Evolutionary conservation across 2,113 vertebrate species (phyloP).

Genomic region (Anoura caudifer): DNA sequence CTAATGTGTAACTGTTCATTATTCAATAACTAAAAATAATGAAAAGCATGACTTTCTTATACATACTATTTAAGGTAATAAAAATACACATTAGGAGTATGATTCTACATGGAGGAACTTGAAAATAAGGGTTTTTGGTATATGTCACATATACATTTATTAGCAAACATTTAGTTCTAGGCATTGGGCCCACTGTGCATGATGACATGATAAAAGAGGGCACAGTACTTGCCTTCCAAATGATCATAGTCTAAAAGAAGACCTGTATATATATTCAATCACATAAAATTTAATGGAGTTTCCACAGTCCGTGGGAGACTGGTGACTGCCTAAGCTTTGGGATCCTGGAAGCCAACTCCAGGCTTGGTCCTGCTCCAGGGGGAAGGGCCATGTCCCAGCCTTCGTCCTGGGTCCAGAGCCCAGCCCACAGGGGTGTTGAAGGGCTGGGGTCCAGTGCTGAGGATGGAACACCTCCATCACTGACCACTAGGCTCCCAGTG

Average conservation of each 20-base stretch:
- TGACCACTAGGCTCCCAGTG: not conserved
- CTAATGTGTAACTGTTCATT: not conserved
- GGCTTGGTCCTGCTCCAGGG: not conserved
- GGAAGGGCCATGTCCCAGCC: accelerated
- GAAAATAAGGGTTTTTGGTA: not conserved
- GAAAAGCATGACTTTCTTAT: not conserved
- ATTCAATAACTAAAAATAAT: conserved; percentile 16
- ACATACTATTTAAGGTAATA: not conserved
- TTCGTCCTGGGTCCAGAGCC: not conserved
- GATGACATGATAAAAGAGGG: not conserved
- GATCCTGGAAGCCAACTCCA: not conserved
- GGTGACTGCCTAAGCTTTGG: accelerated
- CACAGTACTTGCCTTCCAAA: not conserved
- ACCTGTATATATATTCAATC: not conserved
- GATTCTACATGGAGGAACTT: not conserved
- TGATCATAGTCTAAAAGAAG: not conserved
- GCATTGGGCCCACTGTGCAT: not conserved
- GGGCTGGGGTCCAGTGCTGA: not conserved
- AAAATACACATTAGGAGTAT: not conserved
- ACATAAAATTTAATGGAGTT: conserved; percentile 30
- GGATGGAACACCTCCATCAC: not conserved
- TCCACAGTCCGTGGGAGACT: not conserved
- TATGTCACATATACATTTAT: not conserved
- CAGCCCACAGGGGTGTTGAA: not conserved
- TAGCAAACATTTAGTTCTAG: not conserved